Evolutionary conservation across 2,797 vertebrate species (phyloP).

Genomic region (Malacoraja senta): DNA sequence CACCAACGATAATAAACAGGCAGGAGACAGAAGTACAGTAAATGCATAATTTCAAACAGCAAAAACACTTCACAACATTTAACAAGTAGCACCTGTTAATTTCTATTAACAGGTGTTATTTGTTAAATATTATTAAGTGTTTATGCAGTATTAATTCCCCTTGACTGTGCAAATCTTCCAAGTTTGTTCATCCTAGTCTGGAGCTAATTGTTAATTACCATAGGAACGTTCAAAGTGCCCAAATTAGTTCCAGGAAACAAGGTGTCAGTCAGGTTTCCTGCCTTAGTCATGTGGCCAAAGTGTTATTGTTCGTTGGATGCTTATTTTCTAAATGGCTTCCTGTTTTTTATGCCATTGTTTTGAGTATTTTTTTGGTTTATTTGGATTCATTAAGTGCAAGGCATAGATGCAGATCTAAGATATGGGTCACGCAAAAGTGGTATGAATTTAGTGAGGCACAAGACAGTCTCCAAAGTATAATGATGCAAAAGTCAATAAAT

Average conservation of each 20-base stretch:
- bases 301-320: slow-evolving; percentile 53
- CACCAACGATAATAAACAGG: neutral
- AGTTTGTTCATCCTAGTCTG: slow-evolving; percentile 41
- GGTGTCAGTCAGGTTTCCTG: slow-evolving; percentile 53
- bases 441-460: neutral
- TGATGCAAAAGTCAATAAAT: neutral
- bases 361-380: slow-evolving; percentile 50
- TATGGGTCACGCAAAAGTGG: neutral
- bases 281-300: slow-evolving; percentile 45
- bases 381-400: neutral
- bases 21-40: neutral
- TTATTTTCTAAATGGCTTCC: slow-evolving; percentile 48
- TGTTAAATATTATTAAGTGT: slow-evolving; percentile 9
- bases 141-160: neutral
- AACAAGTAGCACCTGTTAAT: neutral
- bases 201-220: slow-evolving; percentile 41
- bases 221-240: slow-evolving; percentile 39
- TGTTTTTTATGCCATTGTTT: slow-evolving; percentile 51
- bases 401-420: neutral
- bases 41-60: neutral
- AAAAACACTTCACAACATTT: too few species aligned
- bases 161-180: neutral
- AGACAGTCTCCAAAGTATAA: neutral
- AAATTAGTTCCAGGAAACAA: slow-evolving; percentile 51
- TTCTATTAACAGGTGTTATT: neutral